phyloP scores from a whole-genome alignment of 1,140 invertebrate species.

The Drosophila arawakana region DNA sequence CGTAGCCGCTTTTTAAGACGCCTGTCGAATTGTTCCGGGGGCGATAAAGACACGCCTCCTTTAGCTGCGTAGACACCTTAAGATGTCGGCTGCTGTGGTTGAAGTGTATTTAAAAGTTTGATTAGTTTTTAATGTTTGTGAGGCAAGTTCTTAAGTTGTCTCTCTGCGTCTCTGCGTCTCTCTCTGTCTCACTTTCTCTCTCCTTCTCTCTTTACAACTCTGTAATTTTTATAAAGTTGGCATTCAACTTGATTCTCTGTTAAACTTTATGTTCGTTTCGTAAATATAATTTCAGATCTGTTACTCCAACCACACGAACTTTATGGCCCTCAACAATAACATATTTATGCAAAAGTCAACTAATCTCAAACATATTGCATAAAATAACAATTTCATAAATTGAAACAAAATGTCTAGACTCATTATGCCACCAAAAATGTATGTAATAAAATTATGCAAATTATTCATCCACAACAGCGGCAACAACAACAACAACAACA shows the following conservation, averaged over 20 bases:
- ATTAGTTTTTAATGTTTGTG: slow-evolving; percentile 81
- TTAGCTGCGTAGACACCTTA: slow-evolving; percentile 63
- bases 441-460: slow-evolving; percentile 75
- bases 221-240: slow-evolving; percentile 59
- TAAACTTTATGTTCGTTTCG: slow-evolving; percentile 20
- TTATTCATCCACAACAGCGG: slow-evolving; percentile 28
- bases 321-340: neutral
- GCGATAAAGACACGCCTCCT: slow-evolving; percentile 41
- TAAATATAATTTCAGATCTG: slow-evolving; percentile 8
- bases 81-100: slow-evolving; percentile 61
- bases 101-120: slow-evolving; percentile 83
- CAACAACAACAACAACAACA: slow-evolving; percentile 21
- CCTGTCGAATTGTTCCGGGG: slow-evolving; percentile 70
- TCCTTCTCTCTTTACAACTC: neutral
- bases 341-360: slow-evolving; percentile 64
- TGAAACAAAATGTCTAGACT: slow-evolving; percentile 74
- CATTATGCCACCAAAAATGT: slow-evolving; percentile 64
- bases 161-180: slow-evolving; percentile 16
- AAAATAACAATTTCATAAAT: slow-evolving; percentile 72
- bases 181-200: slow-evolving; percentile 4
- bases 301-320: neutral
- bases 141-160: slow-evolving; percentile 46
- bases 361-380: slow-evolving; percentile 77
- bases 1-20: slow-evolving; percentile 71
- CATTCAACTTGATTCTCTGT: slow-evolving; percentile 39